Base-by-base conservation (phyloP, 2,888 invertebrate genomes). In the Tetranychus piercei region DNA sequence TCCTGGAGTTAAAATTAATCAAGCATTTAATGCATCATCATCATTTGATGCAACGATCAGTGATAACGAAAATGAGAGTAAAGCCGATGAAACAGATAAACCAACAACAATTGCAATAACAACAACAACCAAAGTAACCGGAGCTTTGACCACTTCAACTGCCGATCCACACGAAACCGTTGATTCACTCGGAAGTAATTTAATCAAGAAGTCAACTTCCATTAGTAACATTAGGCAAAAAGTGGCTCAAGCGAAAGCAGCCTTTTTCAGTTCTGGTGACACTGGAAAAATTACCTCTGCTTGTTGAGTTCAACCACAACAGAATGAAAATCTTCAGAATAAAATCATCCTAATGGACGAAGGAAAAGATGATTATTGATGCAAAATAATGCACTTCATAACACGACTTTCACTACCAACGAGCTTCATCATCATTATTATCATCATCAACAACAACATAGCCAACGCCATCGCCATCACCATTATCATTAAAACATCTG, bases 181-280 rank as follows among this genome's bases (percentile, higher is more conserved):
- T 15, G 55, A 55, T 55, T 55, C 55, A 55, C 55, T 55, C 1
- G 22, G 20, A 1, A 23, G 20, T 22, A 22, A 22, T 18, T 67
- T 22, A 22, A 67, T 22, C 11, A 11, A 20, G 23, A 23, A 18
- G 5, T 22, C 69, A 23, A 69, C 34, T 6, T 11, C 69, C 34
- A 20, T 69, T 22, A 69, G 34, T 9, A 22, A 69, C 11, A 11
- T 74, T 44, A 67, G 74, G 18, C 74, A 74, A 43, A 74, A 74
- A 74, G 74, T 74, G 23, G 74, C 74, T 9, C 70, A 71, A 74
- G 74, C 74, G 3, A 74, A 74, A 71, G 74, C 74, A 70, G 74
- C 70, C 18, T 74, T 74, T 45, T 74, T 74, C 71, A 74, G 55
- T 69, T 55, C 55, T 15, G 55, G 55, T 6, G 55, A 55, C 9